Conservation (phyloP, 2,113 vertebrate genomes). For the Megaptera novaeangliae region DNA sequence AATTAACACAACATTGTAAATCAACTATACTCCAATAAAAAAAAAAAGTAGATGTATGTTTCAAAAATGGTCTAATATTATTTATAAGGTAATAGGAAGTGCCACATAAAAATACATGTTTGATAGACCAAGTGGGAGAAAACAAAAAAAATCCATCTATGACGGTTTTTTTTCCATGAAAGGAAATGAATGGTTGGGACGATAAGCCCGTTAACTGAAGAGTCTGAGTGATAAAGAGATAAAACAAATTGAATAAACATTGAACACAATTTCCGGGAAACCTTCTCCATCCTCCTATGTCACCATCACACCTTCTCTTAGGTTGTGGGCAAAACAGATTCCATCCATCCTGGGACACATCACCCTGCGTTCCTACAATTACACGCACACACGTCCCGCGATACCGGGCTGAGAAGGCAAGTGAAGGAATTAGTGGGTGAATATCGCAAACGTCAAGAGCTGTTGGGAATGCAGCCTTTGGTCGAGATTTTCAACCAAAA, state of each 20-base stretch:
- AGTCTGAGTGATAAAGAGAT: background rate
- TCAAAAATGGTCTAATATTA: background rate
- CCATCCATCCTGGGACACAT: no score
- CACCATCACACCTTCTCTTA: no score
- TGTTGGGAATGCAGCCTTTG: background rate
- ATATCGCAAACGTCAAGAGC: background rate
- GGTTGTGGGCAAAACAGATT: no score
- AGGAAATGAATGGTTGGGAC: background rate
- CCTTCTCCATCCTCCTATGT: rapidly evolving
- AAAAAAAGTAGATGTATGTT: background rate
- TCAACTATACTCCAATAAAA: no score
- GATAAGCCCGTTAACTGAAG: background rate
- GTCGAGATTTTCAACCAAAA: no score
- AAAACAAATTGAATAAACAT: background rate
- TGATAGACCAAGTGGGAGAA: background rate
- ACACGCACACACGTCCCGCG: rapidly evolving
- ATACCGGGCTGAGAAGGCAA: background rate
- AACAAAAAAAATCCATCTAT: background rate
- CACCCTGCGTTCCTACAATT: rapidly evolving
- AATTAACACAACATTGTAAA: no score
- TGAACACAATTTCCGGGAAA: background rate
- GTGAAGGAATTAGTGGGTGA: rapidly evolving
- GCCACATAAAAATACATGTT: background rate
- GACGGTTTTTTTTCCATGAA: background rate
- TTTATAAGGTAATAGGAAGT: no score